These are phyloP conservation scores for Drosophila watanabei DNA, from an alignment of 1,140 invertebrate genomes.

Conservation along the genomic window DNA sequence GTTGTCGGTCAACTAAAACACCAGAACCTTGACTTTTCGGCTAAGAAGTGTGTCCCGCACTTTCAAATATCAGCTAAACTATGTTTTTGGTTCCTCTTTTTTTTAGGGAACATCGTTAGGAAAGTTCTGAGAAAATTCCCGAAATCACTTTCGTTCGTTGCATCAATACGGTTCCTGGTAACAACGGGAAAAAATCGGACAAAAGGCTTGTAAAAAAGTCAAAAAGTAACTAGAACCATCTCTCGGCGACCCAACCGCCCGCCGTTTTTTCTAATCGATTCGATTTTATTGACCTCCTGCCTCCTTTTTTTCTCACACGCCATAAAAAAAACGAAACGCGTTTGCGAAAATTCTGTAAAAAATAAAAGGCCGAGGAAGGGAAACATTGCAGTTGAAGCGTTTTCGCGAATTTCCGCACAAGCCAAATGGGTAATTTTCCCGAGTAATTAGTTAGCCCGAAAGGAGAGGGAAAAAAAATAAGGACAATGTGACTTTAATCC, in stretches of 20 bases:
- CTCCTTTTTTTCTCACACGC: slow-evolving; percentile 46
- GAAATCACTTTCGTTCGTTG: slow-evolving; percentile 39
- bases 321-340: slow-evolving; percentile 37
- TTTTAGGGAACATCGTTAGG: slow-evolving; percentile 26
- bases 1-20: slow-evolving; percentile 22
- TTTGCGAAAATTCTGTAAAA: slow-evolving; percentile 34
- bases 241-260: slow-evolving; percentile 20
- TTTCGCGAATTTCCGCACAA: slow-evolving; percentile 77
- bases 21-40: slow-evolving; percentile 42
- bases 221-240: slow-evolving; percentile 64
- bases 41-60: slow-evolving; percentile 14
- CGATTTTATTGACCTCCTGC: slow-evolving; percentile 75
- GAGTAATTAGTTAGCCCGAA: slow-evolving; percentile 79
- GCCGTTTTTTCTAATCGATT: slow-evolving; percentile 74
- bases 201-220: slow-evolving; percentile 83
- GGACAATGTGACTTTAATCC: slow-evolving; percentile 81
- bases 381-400: slow-evolving; percentile 26
- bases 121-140: slow-evolving; percentile 26
- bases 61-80: not conserved
- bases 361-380: slow-evolving; percentile 10
- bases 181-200: slow-evolving; percentile 37
- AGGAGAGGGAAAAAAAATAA: slow-evolving; percentile 64
- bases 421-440: slow-evolving; percentile 77
- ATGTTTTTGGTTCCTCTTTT: not conserved
- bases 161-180: slow-evolving; percentile 50